phyloP scores from a whole-genome alignment of 2,888 invertebrate species.

The Achlya flavicornis region DNA sequence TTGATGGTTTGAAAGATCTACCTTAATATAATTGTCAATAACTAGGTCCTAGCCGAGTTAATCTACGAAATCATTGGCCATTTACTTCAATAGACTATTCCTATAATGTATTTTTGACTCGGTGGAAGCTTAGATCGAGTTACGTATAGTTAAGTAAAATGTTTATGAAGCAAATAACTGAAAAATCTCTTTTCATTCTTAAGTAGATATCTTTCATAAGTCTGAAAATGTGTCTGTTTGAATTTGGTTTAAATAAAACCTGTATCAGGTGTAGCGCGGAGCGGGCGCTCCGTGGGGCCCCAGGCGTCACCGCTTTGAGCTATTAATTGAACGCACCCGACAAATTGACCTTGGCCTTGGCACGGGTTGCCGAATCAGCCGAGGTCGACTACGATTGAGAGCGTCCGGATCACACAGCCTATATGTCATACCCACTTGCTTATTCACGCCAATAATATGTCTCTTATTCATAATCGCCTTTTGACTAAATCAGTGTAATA shows the following conservation, averaged over 20 bases:
- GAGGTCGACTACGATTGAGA: conserved; percentile 76
- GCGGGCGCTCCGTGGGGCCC: conserved; percentile 45
- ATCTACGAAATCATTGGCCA: no score
- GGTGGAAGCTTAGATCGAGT: no score
- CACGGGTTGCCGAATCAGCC: conserved; percentile 77
- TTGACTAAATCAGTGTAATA: no score
- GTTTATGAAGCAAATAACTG: no score
- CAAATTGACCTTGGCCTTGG: conserved; percentile 79
- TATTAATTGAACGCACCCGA: conserved; percentile 73
- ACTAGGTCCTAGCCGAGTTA: no score
- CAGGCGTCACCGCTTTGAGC: conserved; percentile 48
- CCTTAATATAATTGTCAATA: no score
- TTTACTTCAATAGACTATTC: no score
- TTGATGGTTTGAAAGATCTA: neutral
- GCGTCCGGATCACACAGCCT: conserved; percentile 79
- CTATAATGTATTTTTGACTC: no score
- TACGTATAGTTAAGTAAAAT: no score
- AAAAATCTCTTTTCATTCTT: no score
- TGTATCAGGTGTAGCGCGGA: conserved; percentile 24
- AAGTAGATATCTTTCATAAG: neutral
- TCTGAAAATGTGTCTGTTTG: neutral
- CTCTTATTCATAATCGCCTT: no score
- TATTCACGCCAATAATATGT: conserved; percentile 31
- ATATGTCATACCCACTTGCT: conserved; percentile 50
- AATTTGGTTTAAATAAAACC: neutral